Base-by-base conservation (phyloP, 1,140 invertebrate genomes). In the Bursaphelenchus mucronatus region DNA sequence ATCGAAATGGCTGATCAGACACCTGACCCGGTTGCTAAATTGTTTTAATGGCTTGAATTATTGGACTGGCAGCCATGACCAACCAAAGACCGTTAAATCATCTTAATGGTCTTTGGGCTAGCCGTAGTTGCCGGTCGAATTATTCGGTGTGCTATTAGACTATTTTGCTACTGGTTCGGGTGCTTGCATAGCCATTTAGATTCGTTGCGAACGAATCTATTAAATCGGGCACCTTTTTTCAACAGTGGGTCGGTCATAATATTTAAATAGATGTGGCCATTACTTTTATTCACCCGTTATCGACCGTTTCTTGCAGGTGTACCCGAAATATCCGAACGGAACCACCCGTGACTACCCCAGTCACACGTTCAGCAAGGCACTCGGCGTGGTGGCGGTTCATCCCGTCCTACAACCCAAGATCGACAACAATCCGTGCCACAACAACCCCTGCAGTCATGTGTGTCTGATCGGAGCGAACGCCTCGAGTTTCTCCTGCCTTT, bases 381-480 rank as follows among this genome's bases (percentile, higher is more conserved):
- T 96, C 1, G 92, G 90, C 3, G 92, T 96, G 54, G 91, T 94
- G 76, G 91, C 94, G 0, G 89, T 93, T 76, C 93, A 97, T 83
- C 89, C 90, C 0, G 88, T 90, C 0, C 82, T 95, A n/a, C 93
- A 97, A 80, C 93, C 92, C 0, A 84, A 59, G 13, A 76, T 78
- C 72, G 66, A 71, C 64, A 84, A 84, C 0, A 95, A 93, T 82
- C 91, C 92, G 0, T 97, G 94, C 80, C 83, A 82, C 51, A 86
- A 87, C 63, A 86, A 87, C 1, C 83, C 87, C 0, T 98, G 95
- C 71, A 87, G 88, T 70, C 94, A 98, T 76, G 82, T 98, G 1
- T 98, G 95, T 83, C 83, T 98, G 2, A 83, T 97, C 13, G 62
- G 65, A 47, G 51, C 65, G 17, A 76, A 77, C 49, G 52, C 70